Evolutionary conservation across 2,888 invertebrate genomes (phyloP).

Genomic region (Acanthosepion esculentum): DNA sequence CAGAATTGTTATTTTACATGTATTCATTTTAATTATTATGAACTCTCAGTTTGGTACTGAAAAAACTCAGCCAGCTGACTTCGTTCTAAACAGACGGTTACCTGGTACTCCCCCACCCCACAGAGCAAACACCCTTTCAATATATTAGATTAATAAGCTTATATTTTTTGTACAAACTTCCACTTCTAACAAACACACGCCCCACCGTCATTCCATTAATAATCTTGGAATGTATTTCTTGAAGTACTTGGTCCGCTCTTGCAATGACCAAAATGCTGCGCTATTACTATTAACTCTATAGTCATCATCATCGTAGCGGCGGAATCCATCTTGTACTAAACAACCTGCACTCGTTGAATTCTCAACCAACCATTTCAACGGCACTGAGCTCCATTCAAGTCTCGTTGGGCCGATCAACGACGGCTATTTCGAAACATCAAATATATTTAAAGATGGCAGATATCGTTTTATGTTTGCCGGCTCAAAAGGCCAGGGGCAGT

Average conservation of each 20-base stretch:
- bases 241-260: neutral
- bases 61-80: too few relatives aligned
- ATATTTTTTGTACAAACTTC: too few relatives aligned
- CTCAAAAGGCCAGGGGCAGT: conserved; percentile 16
- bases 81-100: too few relatives aligned
- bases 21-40: too few relatives aligned
- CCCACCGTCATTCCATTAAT: too few relatives aligned
- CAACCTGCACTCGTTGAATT: neutral
- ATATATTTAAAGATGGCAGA: conserved; percentile 9
- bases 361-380: neutral
- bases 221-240: neutral
- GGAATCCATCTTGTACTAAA: neutral
- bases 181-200: too few relatives aligned
- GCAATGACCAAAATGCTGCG: neutral
- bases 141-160: too few relatives aligned
- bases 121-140: too few relatives aligned
- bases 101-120: too few relatives aligned
- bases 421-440: neutral
- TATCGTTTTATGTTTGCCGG: neutral
- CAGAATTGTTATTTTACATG: too few relatives aligned
- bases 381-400: neutral
- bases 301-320: neutral
- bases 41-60: too few relatives aligned
- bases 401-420: neutral
- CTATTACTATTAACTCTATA: neutral